Conservation (phyloP, 37 sponge, comb jelly and placozoan genomes). For the Theonella swinhoei region DNA sequence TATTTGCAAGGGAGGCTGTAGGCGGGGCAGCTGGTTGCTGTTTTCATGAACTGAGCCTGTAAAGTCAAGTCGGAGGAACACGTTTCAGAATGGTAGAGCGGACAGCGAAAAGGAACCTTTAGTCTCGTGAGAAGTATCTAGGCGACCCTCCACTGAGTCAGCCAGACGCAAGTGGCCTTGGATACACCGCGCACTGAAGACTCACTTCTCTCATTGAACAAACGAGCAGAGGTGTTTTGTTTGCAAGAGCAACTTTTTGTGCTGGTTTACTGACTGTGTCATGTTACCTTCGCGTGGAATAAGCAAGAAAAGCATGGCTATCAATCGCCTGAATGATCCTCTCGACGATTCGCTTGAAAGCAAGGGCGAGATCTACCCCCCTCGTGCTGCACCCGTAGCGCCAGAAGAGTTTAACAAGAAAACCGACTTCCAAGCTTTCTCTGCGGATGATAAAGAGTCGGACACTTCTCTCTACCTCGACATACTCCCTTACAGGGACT, state of each 20-base stretch:
- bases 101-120: background rate
- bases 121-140: background rate
- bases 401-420: constrained; percentile 9
- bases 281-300: background rate
- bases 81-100: background rate
- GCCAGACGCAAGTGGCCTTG: background rate
- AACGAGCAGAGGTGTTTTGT: background rate
- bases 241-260: background rate
- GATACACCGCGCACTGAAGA: background rate
- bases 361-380: background rate
- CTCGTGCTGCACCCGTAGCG: background rate
- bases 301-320: constrained; percentile 16
- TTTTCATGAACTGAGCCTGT: background rate
- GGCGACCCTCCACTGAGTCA: background rate
- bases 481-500: constrained; percentile 13
- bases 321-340: background rate
- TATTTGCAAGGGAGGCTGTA: background rate
- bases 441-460: background rate
- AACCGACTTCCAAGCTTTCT: constrained; percentile 20
- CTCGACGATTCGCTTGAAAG: constrained; percentile 37
- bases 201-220: background rate
- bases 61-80: background rate
- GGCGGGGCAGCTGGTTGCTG: background rate
- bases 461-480: constrained; percentile 30
- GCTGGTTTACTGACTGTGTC: too few relatives aligned